Evolutionary conservation across 1,140 invertebrate genomes (phyloP).

Genomic region (Heliothis virescens): DNA sequence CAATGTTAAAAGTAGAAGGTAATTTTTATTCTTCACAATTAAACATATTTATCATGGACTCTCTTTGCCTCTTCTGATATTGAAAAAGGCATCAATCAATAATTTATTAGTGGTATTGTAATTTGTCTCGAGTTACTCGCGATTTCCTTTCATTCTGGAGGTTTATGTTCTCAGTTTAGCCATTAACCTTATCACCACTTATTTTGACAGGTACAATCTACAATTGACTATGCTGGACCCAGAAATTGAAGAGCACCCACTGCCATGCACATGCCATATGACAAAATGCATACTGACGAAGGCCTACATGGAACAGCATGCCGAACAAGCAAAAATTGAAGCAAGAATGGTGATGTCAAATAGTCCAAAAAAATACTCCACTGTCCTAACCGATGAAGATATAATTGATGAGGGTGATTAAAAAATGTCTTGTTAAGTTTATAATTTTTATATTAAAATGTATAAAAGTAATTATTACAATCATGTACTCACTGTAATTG

Average conservation of each 20-base stretch:
- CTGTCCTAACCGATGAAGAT: slow-evolving; percentile 63
- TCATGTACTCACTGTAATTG: background rate
- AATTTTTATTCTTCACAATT: slow-evolving; percentile 26
- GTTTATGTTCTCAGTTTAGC: background rate
- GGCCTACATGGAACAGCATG: slow-evolving; percentile 86
- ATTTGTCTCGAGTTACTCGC: background rate
- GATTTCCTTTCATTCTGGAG: background rate
- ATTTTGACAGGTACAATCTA: slow-evolving; percentile 88
- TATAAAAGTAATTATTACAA: background rate
- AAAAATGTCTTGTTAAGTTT: background rate
- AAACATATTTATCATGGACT: background rate
- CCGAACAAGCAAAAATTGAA: slow-evolving; percentile 49
- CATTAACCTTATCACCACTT: background rate
- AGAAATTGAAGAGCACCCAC: slow-evolving; percentile 90
- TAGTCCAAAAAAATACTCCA: slow-evolving; percentile 1
- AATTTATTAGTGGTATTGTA: background rate
- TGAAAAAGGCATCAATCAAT: too few relatives aligned
- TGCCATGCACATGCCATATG: slow-evolving; percentile 91
- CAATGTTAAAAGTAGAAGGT: slow-evolving; percentile 68
- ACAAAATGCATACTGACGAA: slow-evolving; percentile 92
- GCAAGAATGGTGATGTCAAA: background rate
- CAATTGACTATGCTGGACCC: slow-evolving; percentile 90
- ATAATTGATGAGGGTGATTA: slow-evolving; percentile 64
- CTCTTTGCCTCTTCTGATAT: background rate
- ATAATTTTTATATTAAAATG: background rate